Conservation (phyloP, 1,140 invertebrate genomes). For the Pseudomyrmex sp. region DNA sequence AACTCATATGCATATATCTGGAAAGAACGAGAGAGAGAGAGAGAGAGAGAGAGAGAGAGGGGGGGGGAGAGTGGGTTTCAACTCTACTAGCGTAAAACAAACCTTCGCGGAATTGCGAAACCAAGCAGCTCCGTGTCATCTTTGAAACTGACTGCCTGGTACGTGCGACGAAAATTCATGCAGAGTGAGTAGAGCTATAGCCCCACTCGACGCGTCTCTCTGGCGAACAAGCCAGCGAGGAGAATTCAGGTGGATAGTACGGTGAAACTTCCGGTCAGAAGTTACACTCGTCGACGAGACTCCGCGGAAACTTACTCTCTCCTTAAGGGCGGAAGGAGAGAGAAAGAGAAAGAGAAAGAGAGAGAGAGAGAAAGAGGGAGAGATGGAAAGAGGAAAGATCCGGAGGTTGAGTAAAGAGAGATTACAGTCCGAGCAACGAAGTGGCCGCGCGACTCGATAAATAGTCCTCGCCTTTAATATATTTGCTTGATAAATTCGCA, state of each 20-base stretch:
- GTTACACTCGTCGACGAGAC: slow-evolving; percentile 50
- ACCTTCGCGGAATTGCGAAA: slow-evolving; percentile 47
- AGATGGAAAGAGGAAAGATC: background rate
- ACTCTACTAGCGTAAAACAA: slow-evolving; percentile 48
- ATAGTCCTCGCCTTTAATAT: slow-evolving; percentile 49
- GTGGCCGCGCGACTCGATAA: slow-evolving; percentile 60
- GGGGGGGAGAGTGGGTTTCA: background rate
- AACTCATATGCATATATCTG: slow-evolving; percentile 22
- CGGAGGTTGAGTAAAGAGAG: slow-evolving; percentile 1
- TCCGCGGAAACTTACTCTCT: slow-evolving; percentile 62
- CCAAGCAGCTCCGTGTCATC: slow-evolving; percentile 54
- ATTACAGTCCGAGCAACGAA: slow-evolving; percentile 39
- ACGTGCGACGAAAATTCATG: slow-evolving; percentile 58
- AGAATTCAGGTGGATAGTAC: slow-evolving; percentile 47
- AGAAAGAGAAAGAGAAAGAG: background rate
- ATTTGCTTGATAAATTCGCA: slow-evolving; percentile 25
- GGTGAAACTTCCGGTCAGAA: slow-evolving; percentile 62
- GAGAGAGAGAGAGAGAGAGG: too few species aligned
- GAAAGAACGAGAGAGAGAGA: too few species aligned
- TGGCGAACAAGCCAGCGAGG: slow-evolving; percentile 45
- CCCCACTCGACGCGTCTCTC: slow-evolving; percentile 24
- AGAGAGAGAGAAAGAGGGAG: background rate
- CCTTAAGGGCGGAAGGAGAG: slow-evolving; percentile 28
- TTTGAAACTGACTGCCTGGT: slow-evolving; percentile 55
- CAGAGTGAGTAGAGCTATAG: slow-evolving; percentile 36